These are phyloP conservation scores for Corvus moneduloides DNA, from an alignment of 2,113 vertebrate genomes.

Conservation along the genomic window DNA sequence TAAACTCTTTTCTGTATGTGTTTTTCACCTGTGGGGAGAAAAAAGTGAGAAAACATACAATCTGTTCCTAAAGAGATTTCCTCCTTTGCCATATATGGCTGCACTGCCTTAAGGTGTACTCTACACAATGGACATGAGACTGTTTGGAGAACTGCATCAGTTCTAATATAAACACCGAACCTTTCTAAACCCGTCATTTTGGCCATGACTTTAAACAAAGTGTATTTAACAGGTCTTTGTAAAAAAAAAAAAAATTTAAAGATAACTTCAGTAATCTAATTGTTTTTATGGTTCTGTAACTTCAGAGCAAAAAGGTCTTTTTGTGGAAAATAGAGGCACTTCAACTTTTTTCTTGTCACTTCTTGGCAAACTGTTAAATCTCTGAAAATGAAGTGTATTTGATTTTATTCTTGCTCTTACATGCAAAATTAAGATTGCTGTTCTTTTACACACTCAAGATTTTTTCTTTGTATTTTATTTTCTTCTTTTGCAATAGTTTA, in stretches of 20 bases:
- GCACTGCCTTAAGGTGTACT: background rate
- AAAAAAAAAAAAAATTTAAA: background rate
- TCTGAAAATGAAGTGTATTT: background rate
- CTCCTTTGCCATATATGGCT: background rate
- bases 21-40: background rate
- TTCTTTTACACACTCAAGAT: background rate
- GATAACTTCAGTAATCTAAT: background rate
- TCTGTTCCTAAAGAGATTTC: background rate
- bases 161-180: background rate
- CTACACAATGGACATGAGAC: background rate
- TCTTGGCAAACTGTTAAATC: background rate
- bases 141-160: background rate
- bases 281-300: background rate
- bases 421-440: background rate
- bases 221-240: background rate
- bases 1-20: background rate
- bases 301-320: background rate
- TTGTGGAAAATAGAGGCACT: background rate
- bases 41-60: background rate
- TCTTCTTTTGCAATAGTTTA: background rate
- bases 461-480: slow-evolving; percentile 45
- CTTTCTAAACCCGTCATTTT: background rate
- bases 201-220: background rate
- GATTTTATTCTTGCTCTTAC: slow-evolving; percentile 8
- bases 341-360: background rate